Evolutionary conservation across 2,797 vertebrate genomes (phyloP).

Genomic region (Monodelphis domestica): DNA sequence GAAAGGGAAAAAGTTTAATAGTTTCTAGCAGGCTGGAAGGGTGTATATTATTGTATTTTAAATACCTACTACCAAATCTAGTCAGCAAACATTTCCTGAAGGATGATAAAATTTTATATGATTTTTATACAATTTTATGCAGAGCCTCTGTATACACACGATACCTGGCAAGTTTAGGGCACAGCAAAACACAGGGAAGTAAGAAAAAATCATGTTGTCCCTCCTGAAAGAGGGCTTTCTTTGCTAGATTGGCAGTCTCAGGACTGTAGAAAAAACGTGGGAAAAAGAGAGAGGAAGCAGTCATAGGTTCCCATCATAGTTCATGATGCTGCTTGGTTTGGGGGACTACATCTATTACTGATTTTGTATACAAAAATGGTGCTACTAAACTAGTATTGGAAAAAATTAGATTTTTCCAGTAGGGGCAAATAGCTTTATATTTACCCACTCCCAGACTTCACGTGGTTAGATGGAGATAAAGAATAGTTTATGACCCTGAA

Average conservation of each 20-base stretch:
- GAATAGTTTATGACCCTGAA: slow-evolving; percentile 16
- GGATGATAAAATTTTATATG: too few relatives aligned
- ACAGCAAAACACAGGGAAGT: too few relatives aligned
- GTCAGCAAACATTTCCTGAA: too few relatives aligned
- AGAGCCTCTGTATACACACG: too few relatives aligned
- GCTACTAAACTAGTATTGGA: background rate
- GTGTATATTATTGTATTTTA: background rate
- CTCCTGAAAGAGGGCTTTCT: background rate
- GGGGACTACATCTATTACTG: background rate
- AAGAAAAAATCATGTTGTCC: background rate
- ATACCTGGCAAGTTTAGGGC: too few relatives aligned
- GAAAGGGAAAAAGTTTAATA: too few relatives aligned
- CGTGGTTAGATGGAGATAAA: slow-evolving; percentile 5
- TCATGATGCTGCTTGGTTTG: background rate
- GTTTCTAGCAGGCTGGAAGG: background rate
- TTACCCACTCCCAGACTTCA: background rate
- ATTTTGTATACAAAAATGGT: background rate
- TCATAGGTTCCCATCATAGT: background rate
- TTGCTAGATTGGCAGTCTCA: background rate
- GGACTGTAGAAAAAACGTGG: background rate
- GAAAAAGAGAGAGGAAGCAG: background rate
- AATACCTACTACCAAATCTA: too few relatives aligned
- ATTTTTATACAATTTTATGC: too few relatives aligned
- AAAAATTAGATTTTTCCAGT: slow-evolving; percentile 18
- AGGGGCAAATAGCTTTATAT: background rate